Evolutionary conservation across 2,888 invertebrate genomes (phyloP).

Genomic region (Drosophila conformis): DNA sequence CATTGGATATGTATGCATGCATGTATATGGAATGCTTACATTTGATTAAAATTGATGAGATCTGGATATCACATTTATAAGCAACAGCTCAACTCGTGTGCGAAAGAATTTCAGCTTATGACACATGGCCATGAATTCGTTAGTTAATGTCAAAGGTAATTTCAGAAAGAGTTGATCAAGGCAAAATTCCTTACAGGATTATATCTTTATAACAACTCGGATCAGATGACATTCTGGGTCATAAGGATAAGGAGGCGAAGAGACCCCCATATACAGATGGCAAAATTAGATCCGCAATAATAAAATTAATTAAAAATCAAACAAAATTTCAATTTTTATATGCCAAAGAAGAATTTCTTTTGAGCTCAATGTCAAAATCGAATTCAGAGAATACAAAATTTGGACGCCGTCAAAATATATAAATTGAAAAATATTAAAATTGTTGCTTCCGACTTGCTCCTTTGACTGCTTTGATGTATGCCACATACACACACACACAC

Average conservation of each 20-base stretch:
- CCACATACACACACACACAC: background rate
- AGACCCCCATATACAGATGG: background rate
- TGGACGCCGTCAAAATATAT: background rate
- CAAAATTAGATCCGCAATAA: too few relatives aligned
- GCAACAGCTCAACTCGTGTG: background rate
- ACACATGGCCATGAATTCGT: background rate
- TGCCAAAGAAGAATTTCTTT: too few relatives aligned
- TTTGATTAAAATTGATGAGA: conserved; percentile 1
- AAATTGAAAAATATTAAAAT: background rate
- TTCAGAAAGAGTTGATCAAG: background rate
- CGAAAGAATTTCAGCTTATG: background rate
- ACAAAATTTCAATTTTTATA: background rate
- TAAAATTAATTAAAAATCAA: background rate
- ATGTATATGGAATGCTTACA: background rate
- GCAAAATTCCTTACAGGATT: background rate
- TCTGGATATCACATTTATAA: background rate
- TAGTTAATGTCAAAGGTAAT: background rate
- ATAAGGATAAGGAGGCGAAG: background rate
- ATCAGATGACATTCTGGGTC: background rate
- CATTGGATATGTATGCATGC: background rate
- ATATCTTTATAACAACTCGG: too few relatives aligned
- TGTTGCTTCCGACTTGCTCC: background rate
- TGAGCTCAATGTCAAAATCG: background rate
- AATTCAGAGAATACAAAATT: background rate
- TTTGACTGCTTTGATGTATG: background rate